Conservation (phyloP, 1,140 invertebrate genomes). For the Temnothorax nylanderi region DNA sequence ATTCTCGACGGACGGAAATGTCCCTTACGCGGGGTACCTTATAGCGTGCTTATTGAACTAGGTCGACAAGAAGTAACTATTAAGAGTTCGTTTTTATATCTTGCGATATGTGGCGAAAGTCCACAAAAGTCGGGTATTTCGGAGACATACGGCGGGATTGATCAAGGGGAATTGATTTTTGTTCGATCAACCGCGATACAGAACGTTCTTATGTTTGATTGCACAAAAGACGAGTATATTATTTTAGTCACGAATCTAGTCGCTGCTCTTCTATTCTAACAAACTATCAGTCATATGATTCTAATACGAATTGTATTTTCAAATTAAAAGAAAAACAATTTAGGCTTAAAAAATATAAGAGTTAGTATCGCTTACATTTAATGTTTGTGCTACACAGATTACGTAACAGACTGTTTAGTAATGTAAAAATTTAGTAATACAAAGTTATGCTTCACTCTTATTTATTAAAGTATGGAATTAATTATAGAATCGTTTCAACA, state of each 20-base stretch:
- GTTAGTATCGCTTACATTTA: not conserved
- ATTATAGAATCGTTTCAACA: conserved; percentile 10
- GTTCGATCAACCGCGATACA: not conserved
- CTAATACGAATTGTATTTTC: not conserved
- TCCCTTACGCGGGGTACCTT: conserved; percentile 13
- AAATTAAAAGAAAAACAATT: not conserved
- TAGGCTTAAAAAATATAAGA: not conserved
- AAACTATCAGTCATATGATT: not conserved
- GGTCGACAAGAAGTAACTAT: conserved; percentile 39
- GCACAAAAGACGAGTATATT: not conserved
- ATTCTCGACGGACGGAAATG: conserved; percentile 59
- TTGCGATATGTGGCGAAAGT: conserved; percentile 20
- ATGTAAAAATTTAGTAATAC: not conserved
- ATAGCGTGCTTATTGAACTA: conserved; percentile 53
- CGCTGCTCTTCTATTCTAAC: not conserved
- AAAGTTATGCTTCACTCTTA: not conserved
- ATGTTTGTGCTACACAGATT: not conserved
- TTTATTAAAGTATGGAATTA: not conserved
- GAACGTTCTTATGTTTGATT: conserved; percentile 1
- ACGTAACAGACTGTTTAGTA: not conserved
- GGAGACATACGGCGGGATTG: conserved; percentile 1
- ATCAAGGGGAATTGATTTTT: conserved; percentile 24
- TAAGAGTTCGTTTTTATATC: conserved; percentile 44
- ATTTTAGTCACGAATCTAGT: not conserved
- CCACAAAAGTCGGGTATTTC: conserved; percentile 20